Conservation (phyloP, 1,140 invertebrate genomes). For the Cotesia typhae region DNA sequence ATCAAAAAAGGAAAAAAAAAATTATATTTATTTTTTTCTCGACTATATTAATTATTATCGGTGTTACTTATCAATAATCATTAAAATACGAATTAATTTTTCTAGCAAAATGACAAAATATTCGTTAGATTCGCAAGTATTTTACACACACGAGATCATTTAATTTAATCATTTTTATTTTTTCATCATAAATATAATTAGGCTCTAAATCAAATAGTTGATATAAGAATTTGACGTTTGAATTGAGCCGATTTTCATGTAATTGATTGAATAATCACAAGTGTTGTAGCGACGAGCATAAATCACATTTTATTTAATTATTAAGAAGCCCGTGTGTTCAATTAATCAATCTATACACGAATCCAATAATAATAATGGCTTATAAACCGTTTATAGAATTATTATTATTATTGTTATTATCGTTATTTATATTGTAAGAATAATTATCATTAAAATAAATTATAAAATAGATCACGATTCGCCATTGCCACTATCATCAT, state of each 20-base stretch:
- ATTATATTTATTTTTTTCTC: background rate
- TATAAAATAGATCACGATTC: conserved; percentile 70
- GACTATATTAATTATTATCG: background rate
- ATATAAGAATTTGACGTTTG: too few species aligned
- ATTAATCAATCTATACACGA: conserved; percentile 57
- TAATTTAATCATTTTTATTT: conserved; percentile 13
- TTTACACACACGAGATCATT: background rate
- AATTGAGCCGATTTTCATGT: background rate
- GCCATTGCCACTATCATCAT: conserved; percentile 83
- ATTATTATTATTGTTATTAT: conserved; percentile 28
- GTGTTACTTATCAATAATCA: background rate
- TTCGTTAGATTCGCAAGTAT: background rate
- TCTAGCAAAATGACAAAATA: conserved; percentile 21
- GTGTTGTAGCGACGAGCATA: conserved; percentile 22
- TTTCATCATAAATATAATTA: background rate
- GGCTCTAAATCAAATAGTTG: too few species aligned
- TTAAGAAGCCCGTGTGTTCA: conserved; percentile 53
- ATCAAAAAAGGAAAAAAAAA: background rate
- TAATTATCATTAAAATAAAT: conserved; percentile 27
- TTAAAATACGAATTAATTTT: conserved; percentile 7
- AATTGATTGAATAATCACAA: conserved; percentile 35
- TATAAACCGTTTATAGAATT: conserved; percentile 37
- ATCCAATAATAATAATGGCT: conserved; percentile 47
- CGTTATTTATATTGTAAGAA: background rate
- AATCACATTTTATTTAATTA: conserved; percentile 39